Evolutionary conservation across 2,888 invertebrate genomes (phyloP), one percentile per base, ranked within the genome.

Genomic region (Rhamphomyia laevipes): DNA sequence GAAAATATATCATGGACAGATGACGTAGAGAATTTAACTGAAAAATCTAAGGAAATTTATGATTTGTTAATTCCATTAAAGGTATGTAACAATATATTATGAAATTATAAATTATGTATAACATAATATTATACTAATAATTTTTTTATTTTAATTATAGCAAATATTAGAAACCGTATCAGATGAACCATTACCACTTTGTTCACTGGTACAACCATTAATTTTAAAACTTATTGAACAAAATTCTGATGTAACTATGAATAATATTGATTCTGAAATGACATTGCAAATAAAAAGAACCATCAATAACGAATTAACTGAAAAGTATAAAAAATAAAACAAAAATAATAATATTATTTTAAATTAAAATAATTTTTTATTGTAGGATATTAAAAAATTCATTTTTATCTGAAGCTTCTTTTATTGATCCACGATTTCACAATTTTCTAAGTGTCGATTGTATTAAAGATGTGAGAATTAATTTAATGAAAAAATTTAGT

Each of bases 391-490:
- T 57, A 23, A 52, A 46, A 12, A 58, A 58, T 38, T 30, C 48
- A 12, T 61, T 58, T 45, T 51, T 63, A 17, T 57, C 56, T 11
- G 58, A 61, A 43, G 57, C 59, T 0, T 59, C 63, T 21, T 60
- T 60, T 51, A 57, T 64, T 15, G 64, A 64, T 52, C 58, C 57
- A 6, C 55, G 64, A 41, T 64, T 64, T 51, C 61, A 59, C 47
- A 49, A 56, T 43, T 58, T 59, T 21, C 56, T 58, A 4, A 46
- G 46, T 23, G 48, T 56, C 10, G 55, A 55, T 41, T 37, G 43
- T 13, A 43, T 54, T 16, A 27, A 49, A 30, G 48, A 18, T 37
- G 55, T 57, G 12, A 54, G 48, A 43, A 35, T 54, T 2, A 47
- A 50, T 6, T 52, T 51, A 31, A 54, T 53, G 17, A 54, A 53